Percentiles rank a stretch among this genome's conserved stretches.
Conservation (phyloP, 2,888 invertebrate genomes). For the Notodromas monacha region DNA sequence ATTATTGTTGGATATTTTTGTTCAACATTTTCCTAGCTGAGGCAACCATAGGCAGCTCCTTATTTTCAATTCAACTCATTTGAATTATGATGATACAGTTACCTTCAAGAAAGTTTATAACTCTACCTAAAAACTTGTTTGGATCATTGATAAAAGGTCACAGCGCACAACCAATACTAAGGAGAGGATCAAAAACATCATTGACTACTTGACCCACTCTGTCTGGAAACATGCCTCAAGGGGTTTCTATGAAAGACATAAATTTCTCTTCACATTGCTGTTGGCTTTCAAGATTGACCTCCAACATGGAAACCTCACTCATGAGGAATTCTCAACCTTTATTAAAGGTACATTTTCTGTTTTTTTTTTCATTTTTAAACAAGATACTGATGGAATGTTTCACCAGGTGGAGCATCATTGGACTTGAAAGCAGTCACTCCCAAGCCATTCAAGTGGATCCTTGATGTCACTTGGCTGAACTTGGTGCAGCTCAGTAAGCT, state of each 20-base stretch:
- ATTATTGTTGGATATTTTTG: too few relatives aligned
- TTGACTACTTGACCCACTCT: slow-evolving; percentile 58
- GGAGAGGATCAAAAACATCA: slow-evolving; percentile 57
- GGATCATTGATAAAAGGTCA: slow-evolving; percentile 19
- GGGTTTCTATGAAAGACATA: slow-evolving; percentile 70
- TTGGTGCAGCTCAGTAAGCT: slow-evolving; percentile 67
- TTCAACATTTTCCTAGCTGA: too few relatives aligned
- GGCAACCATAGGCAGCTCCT: too few relatives aligned
- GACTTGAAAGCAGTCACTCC: slow-evolving; percentile 68
- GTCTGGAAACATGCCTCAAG: slow-evolving; percentile 71
- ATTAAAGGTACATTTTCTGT: slow-evolving; percentile 54
- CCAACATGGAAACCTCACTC: slow-evolving; percentile 40
- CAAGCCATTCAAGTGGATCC: slow-evolving; percentile 74
- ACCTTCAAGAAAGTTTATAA: too few relatives aligned
- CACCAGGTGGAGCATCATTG: slow-evolving; percentile 45
- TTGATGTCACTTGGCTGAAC: slow-evolving; percentile 84
- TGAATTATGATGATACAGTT: too few relatives aligned
- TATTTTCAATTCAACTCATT: too few relatives aligned
- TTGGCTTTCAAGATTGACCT: slow-evolving; percentile 80
- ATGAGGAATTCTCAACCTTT: slow-evolving; percentile 71
- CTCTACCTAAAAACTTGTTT: too few relatives aligned
- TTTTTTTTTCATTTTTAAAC: too few relatives aligned
- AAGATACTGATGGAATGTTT: neutral
- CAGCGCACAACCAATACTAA: slow-evolving; percentile 45
- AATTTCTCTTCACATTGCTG: slow-evolving; percentile 66